A percentile compares a stretch with the other conserved stretches of the same genome.
phyloP scores from a whole-genome alignment of 2,113 vertebrate species.

The Rhea pennata region DNA sequence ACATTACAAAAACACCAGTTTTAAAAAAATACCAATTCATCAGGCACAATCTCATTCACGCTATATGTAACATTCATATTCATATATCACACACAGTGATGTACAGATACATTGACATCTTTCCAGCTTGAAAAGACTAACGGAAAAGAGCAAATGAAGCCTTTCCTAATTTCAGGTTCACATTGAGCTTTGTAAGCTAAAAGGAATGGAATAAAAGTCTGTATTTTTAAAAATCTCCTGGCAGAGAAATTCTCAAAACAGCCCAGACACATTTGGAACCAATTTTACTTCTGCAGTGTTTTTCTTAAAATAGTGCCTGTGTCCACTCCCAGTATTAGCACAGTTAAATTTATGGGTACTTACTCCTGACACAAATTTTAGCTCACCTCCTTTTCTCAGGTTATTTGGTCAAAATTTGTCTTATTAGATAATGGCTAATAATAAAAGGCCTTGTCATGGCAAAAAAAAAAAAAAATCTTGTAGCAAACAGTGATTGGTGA shows the following conservation, averaged over 20 bases:
- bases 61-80: not conserved
- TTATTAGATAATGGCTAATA: conserved; percentile 37
- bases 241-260: not conserved
- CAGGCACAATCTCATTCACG: not conserved
- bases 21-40: not conserved
- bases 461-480: not conserved
- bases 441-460: not conserved
- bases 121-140: not conserved
- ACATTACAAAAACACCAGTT: not conserved
- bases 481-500: not conserved
- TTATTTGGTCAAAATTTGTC: conserved; percentile 45
- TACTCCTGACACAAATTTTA: not conserved
- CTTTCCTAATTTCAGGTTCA: not conserved
- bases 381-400: not conserved
- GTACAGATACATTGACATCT: not conserved
- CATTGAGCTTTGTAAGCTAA: not conserved
- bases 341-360: conserved; percentile 1
- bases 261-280: not conserved
- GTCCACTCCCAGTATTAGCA: not conserved
- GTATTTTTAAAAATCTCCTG: too few relatives aligned
- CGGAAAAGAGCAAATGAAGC: not conserved
- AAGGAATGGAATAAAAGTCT: not conserved
- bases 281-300: not conserved
- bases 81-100: not conserved
- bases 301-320: not conserved